Conservation (phyloP, 2,113 vertebrate species). For the Gymnarchus niloticus region DNA sequence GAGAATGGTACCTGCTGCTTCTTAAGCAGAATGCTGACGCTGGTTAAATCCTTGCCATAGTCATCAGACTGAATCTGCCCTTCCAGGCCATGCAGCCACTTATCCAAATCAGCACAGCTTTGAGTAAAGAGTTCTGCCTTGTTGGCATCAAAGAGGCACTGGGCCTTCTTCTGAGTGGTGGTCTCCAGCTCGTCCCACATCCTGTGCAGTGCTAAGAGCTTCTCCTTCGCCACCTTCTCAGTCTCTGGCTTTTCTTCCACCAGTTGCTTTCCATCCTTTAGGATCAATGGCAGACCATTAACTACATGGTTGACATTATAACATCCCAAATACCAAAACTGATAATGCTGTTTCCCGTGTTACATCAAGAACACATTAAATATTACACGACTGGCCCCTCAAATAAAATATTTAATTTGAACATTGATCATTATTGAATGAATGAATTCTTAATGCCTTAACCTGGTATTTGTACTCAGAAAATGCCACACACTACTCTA, state of each 20-base stretch:
- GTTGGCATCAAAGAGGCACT: constrained; percentile 93
- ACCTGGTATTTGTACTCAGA: neutral
- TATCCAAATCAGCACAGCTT: constrained; percentile 90
- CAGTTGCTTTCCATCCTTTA: constrained; percentile 81
- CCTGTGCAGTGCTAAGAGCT: constrained; percentile 72
- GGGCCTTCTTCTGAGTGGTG: constrained; percentile 92
- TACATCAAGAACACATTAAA: neutral
- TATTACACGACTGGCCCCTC: neutral
- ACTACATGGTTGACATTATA: neutral
- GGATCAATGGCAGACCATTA: neutral
- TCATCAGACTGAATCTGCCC: constrained; percentile 91
- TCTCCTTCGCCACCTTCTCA: constrained; percentile 79
- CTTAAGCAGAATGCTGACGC: constrained; percentile 92
- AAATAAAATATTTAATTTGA: neutral
- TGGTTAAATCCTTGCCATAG: constrained; percentile 93
- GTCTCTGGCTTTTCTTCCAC: constrained; percentile 93
- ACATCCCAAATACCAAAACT: too few species aligned
- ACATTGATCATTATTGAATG: neutral
- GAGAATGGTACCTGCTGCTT: constrained; percentile 81
- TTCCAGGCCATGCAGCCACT: constrained; percentile 85
- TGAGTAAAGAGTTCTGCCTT: constrained; percentile 95
- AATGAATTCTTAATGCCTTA: neutral
- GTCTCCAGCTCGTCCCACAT: constrained; percentile 91
- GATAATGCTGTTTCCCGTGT: neutral
- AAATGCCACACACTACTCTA: neutral